Percentiles rank a stretch among this genome's conserved stretches.
Evolutionary conservation across 2,888 invertebrate genomes (phyloP).

Genomic region (Ophioninae sp.): DNA sequence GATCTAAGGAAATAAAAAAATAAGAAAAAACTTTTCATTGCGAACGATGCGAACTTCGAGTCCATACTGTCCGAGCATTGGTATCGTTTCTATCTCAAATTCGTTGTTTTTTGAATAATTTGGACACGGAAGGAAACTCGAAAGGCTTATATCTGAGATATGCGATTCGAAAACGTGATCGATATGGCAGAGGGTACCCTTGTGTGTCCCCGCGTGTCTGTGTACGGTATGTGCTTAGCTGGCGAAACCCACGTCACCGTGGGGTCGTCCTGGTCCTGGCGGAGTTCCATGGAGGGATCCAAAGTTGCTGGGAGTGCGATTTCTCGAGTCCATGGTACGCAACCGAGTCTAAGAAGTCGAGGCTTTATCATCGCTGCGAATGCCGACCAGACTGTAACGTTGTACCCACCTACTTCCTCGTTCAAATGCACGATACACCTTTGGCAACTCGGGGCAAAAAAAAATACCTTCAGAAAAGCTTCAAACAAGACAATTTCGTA

Average conservation of each 20-base stretch:
- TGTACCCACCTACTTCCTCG: not conserved
- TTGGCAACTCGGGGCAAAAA: no score
- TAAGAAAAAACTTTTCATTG: no score
- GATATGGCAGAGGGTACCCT: constrained; percentile 67
- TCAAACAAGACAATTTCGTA: no score
- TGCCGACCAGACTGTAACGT: constrained; percentile 1
- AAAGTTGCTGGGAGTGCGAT: constrained; percentile 87
- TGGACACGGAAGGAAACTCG: not conserved
- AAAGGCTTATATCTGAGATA: constrained; percentile 34
- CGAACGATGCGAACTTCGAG: no score
- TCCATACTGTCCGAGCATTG: no score
- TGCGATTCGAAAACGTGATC: constrained; percentile 76
- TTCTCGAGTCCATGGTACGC: constrained; percentile 90
- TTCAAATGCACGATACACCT: not conserved
- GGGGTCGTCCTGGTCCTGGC: constrained; percentile 88
- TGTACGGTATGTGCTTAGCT: constrained; percentile 70
- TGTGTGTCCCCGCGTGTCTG: not conserved
- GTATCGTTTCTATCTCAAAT: no score
- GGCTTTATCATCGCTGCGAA: constrained; percentile 37
- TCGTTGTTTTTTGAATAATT: not conserved
- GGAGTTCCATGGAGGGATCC: constrained; percentile 89
- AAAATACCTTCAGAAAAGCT: no score
- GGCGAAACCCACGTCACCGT: constrained; percentile 83
- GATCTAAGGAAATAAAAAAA: no score
- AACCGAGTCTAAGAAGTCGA: constrained; percentile 21